Evolutionary conservation across 2,888 invertebrate genomes (phyloP).

Genomic region (Conus canariensis): DNA sequence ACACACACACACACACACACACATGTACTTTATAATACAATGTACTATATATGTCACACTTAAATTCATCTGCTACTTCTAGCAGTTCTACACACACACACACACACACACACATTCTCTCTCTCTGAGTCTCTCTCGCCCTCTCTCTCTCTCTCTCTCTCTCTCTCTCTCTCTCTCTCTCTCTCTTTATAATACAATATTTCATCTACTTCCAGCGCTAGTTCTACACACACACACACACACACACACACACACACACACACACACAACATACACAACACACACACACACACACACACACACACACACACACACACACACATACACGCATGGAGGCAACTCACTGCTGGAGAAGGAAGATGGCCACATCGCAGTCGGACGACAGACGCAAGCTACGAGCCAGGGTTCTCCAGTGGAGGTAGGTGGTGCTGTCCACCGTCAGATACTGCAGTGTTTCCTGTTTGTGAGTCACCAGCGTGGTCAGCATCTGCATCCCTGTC

Average conservation of each 20-base stretch:
- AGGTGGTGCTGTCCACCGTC: background rate
- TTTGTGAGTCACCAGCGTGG: background rate
- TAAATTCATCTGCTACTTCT: background rate
- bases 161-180: background rate
- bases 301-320: no score
- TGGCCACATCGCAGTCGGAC: background rate
- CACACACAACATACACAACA: no score
- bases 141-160: background rate
- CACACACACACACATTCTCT: background rate
- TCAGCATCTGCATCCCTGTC: background rate
- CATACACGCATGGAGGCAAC: background rate
- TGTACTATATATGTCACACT: background rate
- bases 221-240: no score
- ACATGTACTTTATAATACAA: no score
- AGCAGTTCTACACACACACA: background rate
- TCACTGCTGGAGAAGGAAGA: background rate
- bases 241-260: no score
- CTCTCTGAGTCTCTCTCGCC: background rate
- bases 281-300: no score
- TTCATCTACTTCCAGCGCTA: no score
- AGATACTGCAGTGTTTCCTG: conserved; percentile 21
- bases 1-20: no score
- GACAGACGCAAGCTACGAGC: background rate
- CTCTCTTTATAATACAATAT: background rate
- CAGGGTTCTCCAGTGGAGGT: background rate